Evolutionary conservation across 1,140 invertebrate species (phyloP).

Genomic region (Apis cerana): DNA sequence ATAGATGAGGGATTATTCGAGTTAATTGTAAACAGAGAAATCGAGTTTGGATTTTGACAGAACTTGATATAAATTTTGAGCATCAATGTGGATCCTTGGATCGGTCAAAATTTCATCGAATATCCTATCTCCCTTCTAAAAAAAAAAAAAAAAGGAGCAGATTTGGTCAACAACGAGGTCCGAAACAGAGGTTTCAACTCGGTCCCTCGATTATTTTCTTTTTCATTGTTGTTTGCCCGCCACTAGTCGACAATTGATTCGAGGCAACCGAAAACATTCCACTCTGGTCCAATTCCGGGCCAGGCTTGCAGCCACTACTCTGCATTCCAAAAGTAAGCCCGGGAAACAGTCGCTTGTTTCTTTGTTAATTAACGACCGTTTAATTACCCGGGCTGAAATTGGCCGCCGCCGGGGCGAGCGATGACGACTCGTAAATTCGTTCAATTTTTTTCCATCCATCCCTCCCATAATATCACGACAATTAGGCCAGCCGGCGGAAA

Average conservation of each 20-base stretch:
- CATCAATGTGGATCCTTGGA: too few species aligned
- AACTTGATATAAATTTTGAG: too few species aligned
- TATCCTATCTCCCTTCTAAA: too few species aligned
- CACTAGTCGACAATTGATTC: slow-evolving; percentile 15
- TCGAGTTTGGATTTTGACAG: too few species aligned
- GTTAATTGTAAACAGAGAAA: too few species aligned
- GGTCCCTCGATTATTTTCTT: neutral
- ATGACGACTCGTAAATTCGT: slow-evolving; percentile 30
- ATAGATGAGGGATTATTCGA: too few species aligned
- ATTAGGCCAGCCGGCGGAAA: slow-evolving; percentile 51
- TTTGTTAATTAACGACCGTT: slow-evolving; percentile 50
- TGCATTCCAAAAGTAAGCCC: slow-evolving; percentile 9
- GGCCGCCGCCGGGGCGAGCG: neutral
- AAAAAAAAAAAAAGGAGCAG: neutral
- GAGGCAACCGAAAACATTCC: slow-evolving; percentile 21
- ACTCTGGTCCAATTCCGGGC: neutral
- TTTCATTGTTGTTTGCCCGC: neutral
- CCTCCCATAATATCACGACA: slow-evolving; percentile 30
- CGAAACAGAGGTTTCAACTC: neutral
- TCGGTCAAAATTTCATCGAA: too few species aligned
- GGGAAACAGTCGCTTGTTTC: slow-evolving; percentile 12
- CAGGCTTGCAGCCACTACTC: neutral
- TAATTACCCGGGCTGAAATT: slow-evolving; percentile 38
- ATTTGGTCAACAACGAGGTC: too few species aligned
- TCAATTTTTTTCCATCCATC: slow-evolving; percentile 1